Percentiles rank a stretch among this genome's conserved stretches.
phyloP scores from a whole-genome alignment of 1,140 invertebrate genomes.

The Papilio polytes region DNA sequence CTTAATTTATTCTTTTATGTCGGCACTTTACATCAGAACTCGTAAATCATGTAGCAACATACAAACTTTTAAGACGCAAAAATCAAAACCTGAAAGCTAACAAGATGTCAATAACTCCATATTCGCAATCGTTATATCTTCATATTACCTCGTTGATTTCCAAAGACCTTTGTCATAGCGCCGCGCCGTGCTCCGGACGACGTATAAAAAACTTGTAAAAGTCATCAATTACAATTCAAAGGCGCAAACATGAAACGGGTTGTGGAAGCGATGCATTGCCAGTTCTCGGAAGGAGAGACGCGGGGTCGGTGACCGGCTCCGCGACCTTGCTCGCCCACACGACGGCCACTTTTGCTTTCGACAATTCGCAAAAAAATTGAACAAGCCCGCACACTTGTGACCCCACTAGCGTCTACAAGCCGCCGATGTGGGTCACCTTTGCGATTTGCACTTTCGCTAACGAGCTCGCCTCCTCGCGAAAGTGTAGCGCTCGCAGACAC shows the following conservation, averaged over 20 bases:
- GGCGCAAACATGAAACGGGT: conserved; percentile 33
- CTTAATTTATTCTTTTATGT: neutral
- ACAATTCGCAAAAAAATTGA: conserved; percentile 75
- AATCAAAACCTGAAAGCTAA: neutral
- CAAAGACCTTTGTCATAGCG: conserved; percentile 14
- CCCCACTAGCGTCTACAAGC: conserved; percentile 44
- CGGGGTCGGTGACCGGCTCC: conserved; percentile 73
- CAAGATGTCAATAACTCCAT: conserved; percentile 3
- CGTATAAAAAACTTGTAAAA: conserved; percentile 17
- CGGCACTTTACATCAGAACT: neutral
- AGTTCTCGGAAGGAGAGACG: conserved; percentile 36
- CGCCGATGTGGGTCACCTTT: conserved; percentile 37
- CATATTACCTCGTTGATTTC: conserved; percentile 18
- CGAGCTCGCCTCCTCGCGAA: neutral
- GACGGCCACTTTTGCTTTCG: conserved; percentile 81
- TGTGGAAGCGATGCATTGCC: conserved; percentile 6
- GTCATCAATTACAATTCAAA: conserved; percentile 32
- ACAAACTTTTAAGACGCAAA: neutral
- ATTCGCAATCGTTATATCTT: neutral
- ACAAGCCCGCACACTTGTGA: conserved; percentile 36
- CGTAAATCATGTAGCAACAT: neutral
- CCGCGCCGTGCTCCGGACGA: neutral
- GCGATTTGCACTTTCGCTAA: conserved; percentile 39
- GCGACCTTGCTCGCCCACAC: conserved; percentile 82
- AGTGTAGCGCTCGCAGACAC: neutral